phyloP scores from a whole-genome alignment of 2,888 invertebrate genomes.

The Molanna angustata region DNA sequence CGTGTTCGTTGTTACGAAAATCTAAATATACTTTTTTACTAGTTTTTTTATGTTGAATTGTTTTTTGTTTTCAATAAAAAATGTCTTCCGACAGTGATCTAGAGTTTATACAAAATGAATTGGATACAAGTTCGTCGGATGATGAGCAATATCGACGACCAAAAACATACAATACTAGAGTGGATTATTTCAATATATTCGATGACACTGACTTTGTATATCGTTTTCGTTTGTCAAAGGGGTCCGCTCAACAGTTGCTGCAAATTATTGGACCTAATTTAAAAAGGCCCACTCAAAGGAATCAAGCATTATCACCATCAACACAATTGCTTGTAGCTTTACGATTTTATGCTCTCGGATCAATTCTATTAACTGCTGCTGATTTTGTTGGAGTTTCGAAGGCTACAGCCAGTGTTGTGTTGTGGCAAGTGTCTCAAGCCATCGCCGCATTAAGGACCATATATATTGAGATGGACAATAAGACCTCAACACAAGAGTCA shows the following conservation, averaged over 20 bases:
- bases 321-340: not conserved
- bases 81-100: no score
- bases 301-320: not conserved
- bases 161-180: no score
- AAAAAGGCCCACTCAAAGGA: not conserved
- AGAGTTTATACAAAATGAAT: no score
- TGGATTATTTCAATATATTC: no score
- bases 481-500: not conserved
- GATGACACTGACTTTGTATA: not conserved
- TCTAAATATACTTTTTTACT: no score
- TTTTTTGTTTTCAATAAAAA: no score
- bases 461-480: not conserved
- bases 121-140: no score
- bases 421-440: conserved; percentile 4
- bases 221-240: not conserved
- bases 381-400: not conserved
- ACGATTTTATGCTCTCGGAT: conserved; percentile 1
- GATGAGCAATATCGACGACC: no score
- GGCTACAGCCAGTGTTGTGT: conserved; percentile 1
- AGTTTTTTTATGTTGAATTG: no score
- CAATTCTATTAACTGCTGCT: not conserved
- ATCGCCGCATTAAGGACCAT: conserved; percentile 3
- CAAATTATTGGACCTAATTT: not conserved
- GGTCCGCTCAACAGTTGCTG: not conserved
- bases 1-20: no score